Evolutionary conservation across 1,140 invertebrate genomes (phyloP), one percentile per base, ranked within the genome.

Genomic region (Carposina sasakii): DNA sequence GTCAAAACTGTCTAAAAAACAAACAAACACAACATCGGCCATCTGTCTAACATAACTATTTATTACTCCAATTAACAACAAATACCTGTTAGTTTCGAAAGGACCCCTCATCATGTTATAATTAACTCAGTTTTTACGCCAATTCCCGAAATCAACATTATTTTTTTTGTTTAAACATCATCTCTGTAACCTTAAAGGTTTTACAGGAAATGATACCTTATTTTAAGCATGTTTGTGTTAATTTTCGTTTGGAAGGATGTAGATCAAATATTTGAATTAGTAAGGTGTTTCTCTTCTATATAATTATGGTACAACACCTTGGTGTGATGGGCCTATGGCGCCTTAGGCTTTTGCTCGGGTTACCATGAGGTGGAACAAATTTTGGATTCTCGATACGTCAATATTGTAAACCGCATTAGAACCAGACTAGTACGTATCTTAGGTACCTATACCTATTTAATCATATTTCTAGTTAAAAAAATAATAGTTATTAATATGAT

Each of bases 101-200:
- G 15, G 31, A 79, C 76, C 75, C 68, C 62, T 74, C 79, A 82
- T 82, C 76, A 79, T 82, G 74, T 70, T 62, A 59, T 69, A 78
- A 82, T 79, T 79, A 79, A 72, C 60, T 53, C 54, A 54, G 63
- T 76, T 82, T 78, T 76, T 75, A 79, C 76, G 74, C 76, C 76
- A 82, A 79, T 82, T 71, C 65, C 60, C 47, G 24, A 45, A 55
- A 33, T 48, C 50, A n/a, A 24, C 48, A 45, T 60, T 63, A 67
- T 74, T 70, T 67, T 73, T 64, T 50, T 56, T 54, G 41, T 42
- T 4, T 52, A 26, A 52, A 60, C 52, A 48, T 49, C 50, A 50
- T 51, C 40, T 54, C 48, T 48, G 48, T 61, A 67, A 65, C 60
- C 48, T 6, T 5, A 28, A 28, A 6, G 24, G 6, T 5, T 6